Evolutionary conservation across 2,888 invertebrate species (phyloP).

Genomic region (Dynastes maya): DNA sequence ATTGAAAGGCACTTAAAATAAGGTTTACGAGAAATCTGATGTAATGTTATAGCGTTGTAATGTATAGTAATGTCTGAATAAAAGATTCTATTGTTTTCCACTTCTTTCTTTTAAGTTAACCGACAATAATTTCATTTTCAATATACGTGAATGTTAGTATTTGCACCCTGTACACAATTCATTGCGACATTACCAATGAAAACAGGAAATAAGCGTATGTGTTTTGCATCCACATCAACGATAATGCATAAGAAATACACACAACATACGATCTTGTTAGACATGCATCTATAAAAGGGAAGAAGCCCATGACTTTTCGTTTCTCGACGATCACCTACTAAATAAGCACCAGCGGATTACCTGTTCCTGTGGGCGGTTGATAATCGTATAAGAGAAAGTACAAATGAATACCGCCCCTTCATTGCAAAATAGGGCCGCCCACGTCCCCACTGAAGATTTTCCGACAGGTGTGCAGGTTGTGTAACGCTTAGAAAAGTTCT

Average conservation of each 20-base stretch:
- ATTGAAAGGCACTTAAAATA: no score
- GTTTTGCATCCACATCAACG: background rate
- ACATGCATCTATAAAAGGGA: background rate
- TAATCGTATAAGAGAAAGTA: conserved; percentile 29
- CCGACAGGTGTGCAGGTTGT: conserved; percentile 24
- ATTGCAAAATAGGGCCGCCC: conserved; percentile 12
- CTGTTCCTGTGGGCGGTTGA: conserved; percentile 15
- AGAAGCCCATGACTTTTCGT: conserved; percentile 20
- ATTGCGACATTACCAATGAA: background rate
- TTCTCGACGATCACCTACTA: background rate
- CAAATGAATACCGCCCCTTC: conserved; percentile 27
- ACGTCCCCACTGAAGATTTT: background rate
- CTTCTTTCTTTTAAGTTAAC: background rate
- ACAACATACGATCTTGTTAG: background rate
- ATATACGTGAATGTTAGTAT: background rate
- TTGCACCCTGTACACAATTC: no score
- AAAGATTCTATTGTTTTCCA: no score
- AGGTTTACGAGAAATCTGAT: no score
- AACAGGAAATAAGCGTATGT: background rate
- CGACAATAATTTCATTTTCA: background rate
- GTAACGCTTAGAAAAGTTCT: background rate
- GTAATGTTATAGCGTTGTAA: no score
- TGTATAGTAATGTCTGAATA: no score
- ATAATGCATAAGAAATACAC: background rate
- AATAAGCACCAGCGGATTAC: conserved; percentile 1